Evolutionary conservation across 2,113 vertebrate genomes (phyloP), one percentile per base, ranked within the genome.

Genomic region (Phaethon lepturus): DNA sequence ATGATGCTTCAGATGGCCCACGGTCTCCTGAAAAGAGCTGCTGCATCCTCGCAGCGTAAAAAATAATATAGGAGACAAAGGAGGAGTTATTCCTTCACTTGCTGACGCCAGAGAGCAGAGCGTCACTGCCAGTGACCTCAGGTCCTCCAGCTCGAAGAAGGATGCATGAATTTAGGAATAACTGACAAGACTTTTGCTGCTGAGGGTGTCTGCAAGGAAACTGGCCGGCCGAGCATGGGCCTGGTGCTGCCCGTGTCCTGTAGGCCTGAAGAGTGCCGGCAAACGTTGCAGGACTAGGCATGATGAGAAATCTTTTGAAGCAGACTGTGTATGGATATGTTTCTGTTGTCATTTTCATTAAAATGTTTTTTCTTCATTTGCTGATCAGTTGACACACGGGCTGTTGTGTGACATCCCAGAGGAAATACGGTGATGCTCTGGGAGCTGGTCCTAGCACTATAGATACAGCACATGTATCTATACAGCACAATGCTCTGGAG

Each of bases 221-320:
- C 7, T 86, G 55, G 13, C 55, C 47, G 75, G 15, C 47, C 80
- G 35, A 69, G 24, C 26, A 13, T 6, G 26, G 18, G 5, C 5
- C 25, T 68, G 19, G 19, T 82, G 28, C 47, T 78, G 31, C 20
- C 28, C 0, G 0, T 53, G 18, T 33, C 29, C 81, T 73, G 42
- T 18, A 75, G 29, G 35, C 17, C 7, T 19, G 11, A 52, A 62
- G 49, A 78, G 11, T 5, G 23, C 63, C 44, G 75, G 60, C 22
- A 74, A 59, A 60, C 17, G 29, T 17, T 38, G 52, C 40, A 60
- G 50, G 17, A 69, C 7, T 40, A 44, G 28, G 9, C 17, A 40
- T 26, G 9, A 68, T 40, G 49, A 88, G 24, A 88, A 82, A 55
- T 26, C 17, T 7, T 52, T 62, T 50, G 73, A 78, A 87, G 45